Base-by-base conservation (phyloP, 2,113 vertebrate genomes). In the Mugil cephalus region DNA sequence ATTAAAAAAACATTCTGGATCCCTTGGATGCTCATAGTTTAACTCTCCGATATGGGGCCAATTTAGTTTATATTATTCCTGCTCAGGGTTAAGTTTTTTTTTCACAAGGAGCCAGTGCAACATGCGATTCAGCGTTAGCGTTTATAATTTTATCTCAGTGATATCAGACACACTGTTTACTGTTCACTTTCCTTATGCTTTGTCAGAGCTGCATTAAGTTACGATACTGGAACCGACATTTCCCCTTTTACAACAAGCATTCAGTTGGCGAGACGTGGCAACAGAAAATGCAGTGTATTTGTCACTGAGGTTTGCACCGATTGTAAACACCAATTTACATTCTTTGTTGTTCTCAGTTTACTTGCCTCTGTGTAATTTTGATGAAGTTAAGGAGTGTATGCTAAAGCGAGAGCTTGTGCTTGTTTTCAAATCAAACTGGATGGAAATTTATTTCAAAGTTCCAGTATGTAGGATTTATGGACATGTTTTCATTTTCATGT, bases 131-230 rank as follows among this genome's bases (percentile, higher is more conserved):
- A 67, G 36, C 8, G 4, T 42, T 53, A 47, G 34, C 13, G 8
- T 40, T 53, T 46, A 21, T 10, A 39, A n/a, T 4, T 64, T 9
- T 45, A 58, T 65, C 19, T 51, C 35, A 56, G 11, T 46, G 17
- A 35, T 55, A 38, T 58, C 36, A 56, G 15, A 24, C 43, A 51
- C 17, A 14, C 36, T 69, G 38, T 77, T 70, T 50, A 58, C 66
- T 19, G 8, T 7, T 13, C 43, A 8, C 17, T 70, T 51, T 52
- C 48, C 10, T 40, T 47, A 42, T 5, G 8, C 40, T 42, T 64
- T 36, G 42, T 30, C 18, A 35, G 47, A 64, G n/a, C 55, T 54
- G 30, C 14, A 13, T 45, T 54, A 50, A 14, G 21, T 47, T 40
- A 2, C 47, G 19, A 19, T 2, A 48, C 7, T 18, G 17, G 30